Conservation (phyloP, 1,140 invertebrate genomes). For the Goniozus legneri region DNA sequence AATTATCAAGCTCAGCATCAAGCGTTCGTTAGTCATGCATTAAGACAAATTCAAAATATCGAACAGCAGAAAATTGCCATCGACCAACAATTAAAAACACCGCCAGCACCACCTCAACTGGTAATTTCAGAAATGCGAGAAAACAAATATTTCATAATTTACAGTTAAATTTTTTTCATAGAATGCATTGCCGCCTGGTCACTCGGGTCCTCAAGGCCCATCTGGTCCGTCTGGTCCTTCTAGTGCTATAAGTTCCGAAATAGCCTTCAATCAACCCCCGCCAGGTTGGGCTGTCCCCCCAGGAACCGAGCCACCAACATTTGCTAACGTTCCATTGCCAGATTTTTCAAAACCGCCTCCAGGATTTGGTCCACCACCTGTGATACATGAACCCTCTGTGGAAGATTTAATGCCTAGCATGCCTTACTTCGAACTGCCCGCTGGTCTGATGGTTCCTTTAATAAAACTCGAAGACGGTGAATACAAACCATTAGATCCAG, state of each 20-base stretch:
- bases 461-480: slow-evolving; percentile 89
- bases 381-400: slow-evolving; percentile 48
- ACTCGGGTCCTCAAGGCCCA: slow-evolving; percentile 22
- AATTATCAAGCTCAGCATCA: slow-evolving; percentile 91
- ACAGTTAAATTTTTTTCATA: slow-evolving; percentile 3
- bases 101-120: slow-evolving; percentile 37
- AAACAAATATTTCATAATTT: neutral
- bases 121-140: slow-evolving; percentile 16
- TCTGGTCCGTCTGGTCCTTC: slow-evolving; percentile 26
- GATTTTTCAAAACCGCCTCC: slow-evolving; percentile 84
- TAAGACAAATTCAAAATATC: slow-evolving; percentile 80
- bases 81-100: slow-evolving; percentile 62
- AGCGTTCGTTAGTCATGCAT: slow-evolving; percentile 87
- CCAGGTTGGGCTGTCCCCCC: slow-evolving; percentile 48
- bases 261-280: slow-evolving; percentile 60
- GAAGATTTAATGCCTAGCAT: slow-evolving; percentile 84
- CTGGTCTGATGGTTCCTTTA: slow-evolving; percentile 90
- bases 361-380: slow-evolving; percentile 64
- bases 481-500: slow-evolving; percentile 87
- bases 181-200: slow-evolving; percentile 28
- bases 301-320: slow-evolving; percentile 39
- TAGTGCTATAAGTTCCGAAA: slow-evolving; percentile 33
- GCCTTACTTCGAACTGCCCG: slow-evolving; percentile 94
- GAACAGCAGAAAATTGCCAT: slow-evolving; percentile 76
- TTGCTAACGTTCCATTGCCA: slow-evolving; percentile 60